Evolutionary conservation across 2,113 vertebrate genomes (phyloP), one percentile per base, ranked within the genome.

Genomic region (Macheiramphus alcinus): DNA sequence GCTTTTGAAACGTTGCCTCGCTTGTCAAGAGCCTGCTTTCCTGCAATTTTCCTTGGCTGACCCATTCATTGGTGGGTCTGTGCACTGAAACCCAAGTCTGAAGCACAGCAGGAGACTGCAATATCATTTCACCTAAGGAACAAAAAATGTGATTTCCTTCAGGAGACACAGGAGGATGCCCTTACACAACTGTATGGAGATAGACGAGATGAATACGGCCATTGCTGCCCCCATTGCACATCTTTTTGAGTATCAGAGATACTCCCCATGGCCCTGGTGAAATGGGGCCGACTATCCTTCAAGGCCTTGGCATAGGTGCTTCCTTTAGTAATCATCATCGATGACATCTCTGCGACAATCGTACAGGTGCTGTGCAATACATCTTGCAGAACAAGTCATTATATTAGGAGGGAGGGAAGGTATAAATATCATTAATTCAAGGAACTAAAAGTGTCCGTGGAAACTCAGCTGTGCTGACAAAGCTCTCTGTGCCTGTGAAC

Each of bases 321-420:
- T 61, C 27, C 50, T 70, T 83, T 23, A 72, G 26, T 43, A 32
- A 38, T 79, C 78, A 34, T 71, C 45, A 47, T 31, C 4, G 4
- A 8, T 52, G 58, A 32, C 22, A 79, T 3, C 34, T 50, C 75
- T 65, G 48, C 0, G 0, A 36, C 43, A 59, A 32, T 63, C 7
- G 5, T 7, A 62, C 27, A 80, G 36, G 47, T 1, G 0, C 23
- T 19, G 10, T 40, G n/a, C 52, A n/a, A 40, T 16, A 9, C 11
- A 9, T 29, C 31, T 52, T 50, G 61, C 56, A 58, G 84, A 62
- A 19, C 17, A 74, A 66, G n/a, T 29, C 36, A 34, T 65, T 72
- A 2, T 12, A 29, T 71, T 71, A 66, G 52, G 56, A 70, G 38
- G 9, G 23, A 87, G 27, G 31, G n/a, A 79, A 89, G 27, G 47